phyloP scores from a whole-genome alignment of 2,113 vertebrate genomes.

The Cinclus mexicanus region DNA sequence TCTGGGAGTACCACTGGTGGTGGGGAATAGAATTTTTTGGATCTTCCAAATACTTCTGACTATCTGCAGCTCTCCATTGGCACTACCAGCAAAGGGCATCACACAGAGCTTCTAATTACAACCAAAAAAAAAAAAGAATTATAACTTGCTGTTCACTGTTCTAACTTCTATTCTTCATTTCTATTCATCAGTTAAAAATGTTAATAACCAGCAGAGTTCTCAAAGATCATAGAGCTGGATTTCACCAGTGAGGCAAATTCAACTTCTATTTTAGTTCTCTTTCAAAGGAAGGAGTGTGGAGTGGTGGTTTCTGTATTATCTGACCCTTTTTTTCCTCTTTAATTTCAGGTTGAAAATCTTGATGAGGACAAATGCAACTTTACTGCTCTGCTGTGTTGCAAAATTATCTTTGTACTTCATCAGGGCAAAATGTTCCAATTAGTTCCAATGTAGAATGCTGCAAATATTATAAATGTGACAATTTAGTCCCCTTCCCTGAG shows the following conservation, averaged over 20 bases:
- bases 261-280: neutral
- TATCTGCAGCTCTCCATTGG: neutral
- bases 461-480: neutral
- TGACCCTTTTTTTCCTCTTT: neutral
- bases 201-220: neutral
- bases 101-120: neutral
- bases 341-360: neutral
- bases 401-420: neutral
- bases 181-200: neutral
- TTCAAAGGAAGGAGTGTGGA: neutral
- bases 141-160: neutral
- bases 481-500: neutral
- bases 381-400: neutral
- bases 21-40: neutral
- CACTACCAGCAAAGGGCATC: neutral
- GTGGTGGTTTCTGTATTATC: neutral
- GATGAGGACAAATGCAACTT: neutral
- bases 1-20: neutral
- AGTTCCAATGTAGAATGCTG: neutral
- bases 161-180: neutral
- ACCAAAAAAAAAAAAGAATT: neutral
- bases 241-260: neutral
- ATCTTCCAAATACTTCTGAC: neutral
- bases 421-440: neutral
- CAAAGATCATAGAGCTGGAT: neutral